A percentile compares a stretch with the other conserved stretches of the same genome.
Evolutionary conservation across 1,140 invertebrate species (phyloP).

Genomic region (Caenorhabditis briggsae): DNA sequence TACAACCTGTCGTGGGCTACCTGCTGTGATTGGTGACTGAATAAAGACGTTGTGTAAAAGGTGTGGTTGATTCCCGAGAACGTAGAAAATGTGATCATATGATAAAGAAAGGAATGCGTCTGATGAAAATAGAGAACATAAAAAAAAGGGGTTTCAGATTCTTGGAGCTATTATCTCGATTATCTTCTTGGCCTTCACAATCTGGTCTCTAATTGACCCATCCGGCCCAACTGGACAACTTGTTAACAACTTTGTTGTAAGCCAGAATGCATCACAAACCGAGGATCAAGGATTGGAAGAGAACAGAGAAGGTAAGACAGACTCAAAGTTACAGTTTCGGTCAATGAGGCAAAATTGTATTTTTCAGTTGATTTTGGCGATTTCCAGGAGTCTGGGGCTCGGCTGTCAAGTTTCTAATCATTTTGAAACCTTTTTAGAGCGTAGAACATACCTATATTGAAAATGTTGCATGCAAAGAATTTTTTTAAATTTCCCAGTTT

Average conservation of each 20-base stretch:
- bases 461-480: too few species aligned
- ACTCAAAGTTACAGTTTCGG: too few species aligned
- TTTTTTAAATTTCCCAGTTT: too few species aligned
- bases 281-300: slow-evolving; percentile 52
- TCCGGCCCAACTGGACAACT: slow-evolving; percentile 14
- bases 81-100: not conserved
- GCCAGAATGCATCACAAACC: slow-evolving; percentile 20
- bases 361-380: too few species aligned
- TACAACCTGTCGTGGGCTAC: slow-evolving; percentile 37
- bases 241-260: slow-evolving; percentile 55
- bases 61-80: slow-evolving; percentile 23
- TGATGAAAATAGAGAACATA: too few species aligned
- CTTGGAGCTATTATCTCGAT: slow-evolving; percentile 45
- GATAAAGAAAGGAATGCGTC: slow-evolving; percentile 8
- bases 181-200: slow-evolving; percentile 43
- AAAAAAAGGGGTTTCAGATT: not conserved
- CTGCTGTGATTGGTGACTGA: slow-evolving; percentile 25
- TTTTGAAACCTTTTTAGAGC: too few species aligned
- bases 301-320: slow-evolving; percentile 37
- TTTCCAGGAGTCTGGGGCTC: too few species aligned
- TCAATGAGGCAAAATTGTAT: too few species aligned
- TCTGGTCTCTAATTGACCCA: slow-evolving; percentile 60
- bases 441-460: too few species aligned
- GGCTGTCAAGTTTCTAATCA: too few species aligned
- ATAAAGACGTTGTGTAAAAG: not conserved